phyloP scores from a whole-genome alignment of 2,888 invertebrate species.

The Sesia bembeciformis region DNA sequence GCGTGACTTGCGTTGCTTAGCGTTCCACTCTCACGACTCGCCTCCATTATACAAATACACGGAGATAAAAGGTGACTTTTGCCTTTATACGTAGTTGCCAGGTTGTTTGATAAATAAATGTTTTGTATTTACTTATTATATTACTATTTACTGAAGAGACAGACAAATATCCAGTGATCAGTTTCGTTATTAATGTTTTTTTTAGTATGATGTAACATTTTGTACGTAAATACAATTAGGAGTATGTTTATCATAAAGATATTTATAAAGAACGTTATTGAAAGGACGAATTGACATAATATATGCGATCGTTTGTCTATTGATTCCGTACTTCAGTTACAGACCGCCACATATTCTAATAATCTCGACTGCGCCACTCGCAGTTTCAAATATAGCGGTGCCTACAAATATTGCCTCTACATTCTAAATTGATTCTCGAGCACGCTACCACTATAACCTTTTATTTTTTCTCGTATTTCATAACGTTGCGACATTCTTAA shows the following conservation, averaged over 20 bases:
- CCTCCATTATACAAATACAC: slow-evolving; percentile 9
- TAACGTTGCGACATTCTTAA: slow-evolving; percentile 6
- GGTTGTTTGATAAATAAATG: background rate
- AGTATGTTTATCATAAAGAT: no score
- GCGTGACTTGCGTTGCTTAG: slow-evolving; percentile 26
- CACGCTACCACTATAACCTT: slow-evolving; percentile 2
- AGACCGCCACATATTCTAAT: slow-evolving; percentile 35
- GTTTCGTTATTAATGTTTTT: no score
- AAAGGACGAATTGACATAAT: background rate
- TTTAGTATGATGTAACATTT: no score
- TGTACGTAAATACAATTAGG: no score
- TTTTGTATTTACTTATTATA: background rate
- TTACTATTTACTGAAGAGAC: background rate
- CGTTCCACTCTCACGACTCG: slow-evolving; percentile 4
- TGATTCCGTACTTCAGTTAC: background rate
- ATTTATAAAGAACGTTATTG: no score
- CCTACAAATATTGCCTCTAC: slow-evolving; percentile 47
- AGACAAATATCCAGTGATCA: no score
- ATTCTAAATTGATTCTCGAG: slow-evolving; percentile 25
- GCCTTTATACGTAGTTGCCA: background rate
- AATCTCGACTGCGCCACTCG: slow-evolving; percentile 29
- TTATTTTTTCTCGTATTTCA: background rate
- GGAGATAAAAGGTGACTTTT: slow-evolving; percentile 6
- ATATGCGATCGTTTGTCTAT: background rate
- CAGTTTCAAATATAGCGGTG: slow-evolving; percentile 36